phyloP scores from a whole-genome alignment of 1,140 invertebrate species.

The Cephus cinctus region DNA sequence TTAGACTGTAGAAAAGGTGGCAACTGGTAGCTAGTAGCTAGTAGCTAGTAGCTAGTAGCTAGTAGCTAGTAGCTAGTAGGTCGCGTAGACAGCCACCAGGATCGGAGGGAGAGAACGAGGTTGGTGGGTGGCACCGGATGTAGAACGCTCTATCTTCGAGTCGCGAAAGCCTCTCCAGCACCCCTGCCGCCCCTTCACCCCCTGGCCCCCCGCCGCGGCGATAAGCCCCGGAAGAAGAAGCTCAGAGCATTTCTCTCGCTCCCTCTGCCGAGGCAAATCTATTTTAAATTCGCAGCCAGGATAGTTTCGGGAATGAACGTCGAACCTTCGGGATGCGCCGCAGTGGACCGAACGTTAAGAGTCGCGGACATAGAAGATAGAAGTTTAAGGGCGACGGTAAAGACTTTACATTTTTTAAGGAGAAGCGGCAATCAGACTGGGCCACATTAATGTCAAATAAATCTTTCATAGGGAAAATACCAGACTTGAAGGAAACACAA shows the following conservation, averaged over 20 bases:
- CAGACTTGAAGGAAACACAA: too few species aligned
- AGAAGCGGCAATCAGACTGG: too few species aligned
- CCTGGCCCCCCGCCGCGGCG: conserved; percentile 12
- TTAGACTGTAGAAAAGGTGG: too few species aligned
- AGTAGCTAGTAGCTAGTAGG: too few species aligned
- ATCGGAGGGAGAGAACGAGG: neutral
- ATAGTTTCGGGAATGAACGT: too few species aligned
- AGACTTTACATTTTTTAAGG: too few species aligned
- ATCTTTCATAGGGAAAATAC: too few species aligned
- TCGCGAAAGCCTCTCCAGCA: conserved; percentile 19
- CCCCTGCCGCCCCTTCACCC: neutral
- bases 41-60: too few species aligned
- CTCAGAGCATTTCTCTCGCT: conserved; percentile 7
- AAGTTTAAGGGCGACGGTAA: too few species aligned
- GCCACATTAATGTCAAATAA: too few species aligned
- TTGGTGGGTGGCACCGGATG: neutral
- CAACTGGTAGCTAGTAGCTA: too few species aligned
- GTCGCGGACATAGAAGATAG: too few species aligned
- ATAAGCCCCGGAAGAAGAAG: conserved; percentile 19
- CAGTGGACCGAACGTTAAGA: neutral
- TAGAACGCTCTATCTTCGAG: conserved; percentile 22
- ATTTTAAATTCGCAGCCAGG: conserved; percentile 35
- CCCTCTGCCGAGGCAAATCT: conserved; percentile 30
- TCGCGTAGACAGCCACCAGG: conserved; percentile 5
- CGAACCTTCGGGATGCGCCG: neutral